phyloP scores from a whole-genome alignment of 2,113 vertebrate species.

The Rhinoderma darwinii region DNA sequence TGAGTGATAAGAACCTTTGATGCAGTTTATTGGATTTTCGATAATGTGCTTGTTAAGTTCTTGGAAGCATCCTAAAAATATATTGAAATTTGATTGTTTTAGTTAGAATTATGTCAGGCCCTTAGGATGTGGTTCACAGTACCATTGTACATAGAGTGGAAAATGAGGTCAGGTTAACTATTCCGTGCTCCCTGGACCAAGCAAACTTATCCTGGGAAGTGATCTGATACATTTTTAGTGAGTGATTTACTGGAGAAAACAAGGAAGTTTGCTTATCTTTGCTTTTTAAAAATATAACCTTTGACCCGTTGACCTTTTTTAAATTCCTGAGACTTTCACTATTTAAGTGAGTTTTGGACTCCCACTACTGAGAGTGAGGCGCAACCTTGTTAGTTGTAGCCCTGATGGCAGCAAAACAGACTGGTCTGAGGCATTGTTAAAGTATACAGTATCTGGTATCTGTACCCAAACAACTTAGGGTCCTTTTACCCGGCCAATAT shows the following conservation, averaged over 20 bases:
- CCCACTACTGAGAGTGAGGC: neutral
- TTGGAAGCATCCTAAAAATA: neutral
- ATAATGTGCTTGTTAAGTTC: neutral
- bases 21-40: neutral
- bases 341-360: neutral
- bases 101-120: neutral
- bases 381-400: neutral
- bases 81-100: neutral
- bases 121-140: neutral
- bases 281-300: constrained; percentile 3
- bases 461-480: too few species aligned
- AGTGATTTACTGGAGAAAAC: neutral
- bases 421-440: neutral
- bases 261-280: constrained; percentile 24
- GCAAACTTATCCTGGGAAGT: neutral
- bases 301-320: constrained; percentile 7
- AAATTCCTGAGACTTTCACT: neutral
- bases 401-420: neutral
- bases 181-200: constrained; percentile 1
- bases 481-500: too few species aligned
- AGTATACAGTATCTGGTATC: too few species aligned
- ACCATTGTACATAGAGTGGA: neutral
- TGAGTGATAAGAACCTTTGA: constrained; percentile 11
- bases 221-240: neutral
- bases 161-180: neutral